Conservation (phyloP, 1,140 invertebrate species). For the Caenorhabditis remanei region DNA sequence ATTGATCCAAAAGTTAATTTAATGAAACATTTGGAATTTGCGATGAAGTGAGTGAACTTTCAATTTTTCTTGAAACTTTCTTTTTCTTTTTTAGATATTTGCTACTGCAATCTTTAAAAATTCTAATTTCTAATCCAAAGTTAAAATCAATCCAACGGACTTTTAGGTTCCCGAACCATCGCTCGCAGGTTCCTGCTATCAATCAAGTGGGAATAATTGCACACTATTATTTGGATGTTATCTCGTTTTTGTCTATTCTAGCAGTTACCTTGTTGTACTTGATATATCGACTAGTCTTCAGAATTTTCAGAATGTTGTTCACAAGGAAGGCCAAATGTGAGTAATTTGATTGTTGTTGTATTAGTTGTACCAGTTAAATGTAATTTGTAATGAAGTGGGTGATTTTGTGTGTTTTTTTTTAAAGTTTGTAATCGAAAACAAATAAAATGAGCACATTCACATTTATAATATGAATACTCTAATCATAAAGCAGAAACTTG, state of each 20-base stretch:
- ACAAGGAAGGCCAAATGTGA: neutral
- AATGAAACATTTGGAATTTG: constrained; percentile 56
- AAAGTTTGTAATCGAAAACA: too few relatives aligned
- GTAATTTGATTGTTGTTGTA: too few relatives aligned
- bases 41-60: neutral
- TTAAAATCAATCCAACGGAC: too few relatives aligned
- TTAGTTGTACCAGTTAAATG: too few relatives aligned
- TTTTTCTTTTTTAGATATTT: too few relatives aligned
- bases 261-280: neutral
- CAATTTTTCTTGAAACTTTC: too few relatives aligned
- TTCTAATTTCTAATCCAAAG: too few relatives aligned
- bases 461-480: too few relatives aligned
- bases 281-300: neutral
- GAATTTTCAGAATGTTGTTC: neutral
- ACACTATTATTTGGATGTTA: constrained; percentile 29
- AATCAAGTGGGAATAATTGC: neutral
- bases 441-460: too few relatives aligned
- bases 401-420: too few relatives aligned
- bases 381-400: too few relatives aligned
- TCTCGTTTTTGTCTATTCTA: neutral
- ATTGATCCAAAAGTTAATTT: constrained; percentile 41
- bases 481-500: too few relatives aligned
- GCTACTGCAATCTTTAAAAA: neutral
- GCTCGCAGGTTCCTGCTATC: constrained; percentile 12
- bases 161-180: constrained; percentile 29